Evolutionary conservation across 2,797 vertebrate genomes (phyloP), one percentile per base, ranked within the genome.

Genomic region (Lophotriccus pileatus): DNA sequence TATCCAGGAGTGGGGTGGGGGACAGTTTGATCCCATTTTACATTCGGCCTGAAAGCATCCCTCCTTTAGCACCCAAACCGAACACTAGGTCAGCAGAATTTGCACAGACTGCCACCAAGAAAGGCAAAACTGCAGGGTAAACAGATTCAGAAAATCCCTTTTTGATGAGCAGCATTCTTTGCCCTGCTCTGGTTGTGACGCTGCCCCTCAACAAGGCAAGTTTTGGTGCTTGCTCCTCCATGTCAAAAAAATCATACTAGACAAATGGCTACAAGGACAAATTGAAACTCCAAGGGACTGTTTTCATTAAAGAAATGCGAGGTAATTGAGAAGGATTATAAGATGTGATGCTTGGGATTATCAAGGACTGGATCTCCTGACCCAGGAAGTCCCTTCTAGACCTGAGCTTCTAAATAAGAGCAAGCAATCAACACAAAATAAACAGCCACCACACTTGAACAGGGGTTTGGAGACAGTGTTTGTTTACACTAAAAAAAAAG

Each of bases 401-500:
- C 63, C 55, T 67, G 44, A 60, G 28, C 17, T 92, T 41, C 90
- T 63, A 56, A 94, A 77, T 70, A 55, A 78, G 84, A 95, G n/a
- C 36, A 67, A 84, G 58, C 44, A 81, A 78, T 67, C 72, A 70
- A 36, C 55, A 80, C n/a, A 74, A 93, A 93, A 87, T 34, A 90
- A 94, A 84, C 52, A 94, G 41, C 41, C 5, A 6, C 27, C 22
- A 9, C 50, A 67, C 66, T 46, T 36, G 37, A 85, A 56, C n/a
- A 44, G 47, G 16, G 53, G 10, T 41, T 63, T 84, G 68, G 76
- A 49, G 64, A 56, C 39, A 11, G 14, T 32, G 66, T 75, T 89
- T 87, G 70, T 93, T 94, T 94, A 85, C 8, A 6, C 32, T 52
- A 63, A 90, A 95, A 90, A 90, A 55, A 89, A 91, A 95, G 70